These are phyloP conservation scores for Leuciscus waleckii DNA, from an alignment of 2,797 vertebrate species.

Conservation along the genomic window DNA sequence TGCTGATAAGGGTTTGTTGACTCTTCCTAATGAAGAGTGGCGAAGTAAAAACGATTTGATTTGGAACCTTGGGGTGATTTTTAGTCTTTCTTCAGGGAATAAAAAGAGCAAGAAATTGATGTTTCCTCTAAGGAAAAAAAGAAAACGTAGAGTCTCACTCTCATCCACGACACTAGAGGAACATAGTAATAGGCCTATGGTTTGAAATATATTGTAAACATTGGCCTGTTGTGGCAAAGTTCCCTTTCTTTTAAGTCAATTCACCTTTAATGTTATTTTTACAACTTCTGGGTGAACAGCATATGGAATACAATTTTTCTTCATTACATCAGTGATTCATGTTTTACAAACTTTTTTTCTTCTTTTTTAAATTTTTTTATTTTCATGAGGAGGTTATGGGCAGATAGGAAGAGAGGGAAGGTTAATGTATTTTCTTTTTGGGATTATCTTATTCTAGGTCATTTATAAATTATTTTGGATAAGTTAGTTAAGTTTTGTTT, in stretches of 20 bases:
- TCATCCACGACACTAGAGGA: not conserved
- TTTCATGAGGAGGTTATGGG: no score
- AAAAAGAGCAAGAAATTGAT: slow-evolving; percentile 28
- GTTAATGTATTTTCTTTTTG: no score
- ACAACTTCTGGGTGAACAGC: not conserved
- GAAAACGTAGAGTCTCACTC: slow-evolving; percentile 61
- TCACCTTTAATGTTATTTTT: not conserved
- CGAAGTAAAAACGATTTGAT: slow-evolving; percentile 77
- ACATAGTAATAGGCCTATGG: not conserved
- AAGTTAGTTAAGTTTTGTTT: no score
- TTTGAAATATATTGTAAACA: not conserved
- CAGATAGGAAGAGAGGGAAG: no score
- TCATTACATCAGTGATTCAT: no score
- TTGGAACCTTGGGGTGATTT: slow-evolving; percentile 70
- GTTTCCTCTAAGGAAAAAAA: slow-evolving; percentile 75
- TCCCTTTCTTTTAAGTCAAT: not conserved
- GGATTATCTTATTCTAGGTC: no score
- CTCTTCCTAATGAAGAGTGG: slow-evolving; percentile 74
- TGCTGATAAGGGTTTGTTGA: slow-evolving; percentile 81
- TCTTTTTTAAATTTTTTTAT: no score
- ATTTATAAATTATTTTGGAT: no score
- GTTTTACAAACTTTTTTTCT: no score
- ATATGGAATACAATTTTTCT: not conserved
- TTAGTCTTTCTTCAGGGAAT: not conserved
- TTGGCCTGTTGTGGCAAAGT: not conserved